Evolutionary conservation across 2,797 vertebrate genomes (phyloP), one percentile per base, ranked within the genome.

Genomic region (Xerus rutilus): DNA sequence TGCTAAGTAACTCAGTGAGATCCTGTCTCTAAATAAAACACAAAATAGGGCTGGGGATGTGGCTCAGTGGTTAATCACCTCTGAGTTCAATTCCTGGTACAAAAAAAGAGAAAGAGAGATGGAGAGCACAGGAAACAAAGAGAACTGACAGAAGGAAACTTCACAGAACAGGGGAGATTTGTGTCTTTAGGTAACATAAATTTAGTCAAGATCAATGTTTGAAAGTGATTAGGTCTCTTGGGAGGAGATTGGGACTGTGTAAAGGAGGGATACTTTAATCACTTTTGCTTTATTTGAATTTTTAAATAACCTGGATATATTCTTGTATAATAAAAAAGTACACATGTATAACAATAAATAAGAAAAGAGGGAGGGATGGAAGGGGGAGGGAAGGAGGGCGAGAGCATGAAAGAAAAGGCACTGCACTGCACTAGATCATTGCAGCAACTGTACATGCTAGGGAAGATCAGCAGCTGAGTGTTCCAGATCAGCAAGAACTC

Each of bases 151-250:
- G 52, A 76, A 54, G 49, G 43, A 74, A 77, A 67, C 7, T 4
- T 89, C 47, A 21, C 32, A 73, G 62, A 89, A 20, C n/a, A 85
- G 52, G 76, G 20, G n/a, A 67, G 62, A 92, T 85, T 25, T 28
- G 65, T 89, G 89, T 32, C 49, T 69, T 72, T 25, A 73, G 47
- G 77, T n/a, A 74, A 91, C 91, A 69, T 73, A 35, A 73, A 96
- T 93, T 88, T 85, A 82, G 59, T 74, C n/a, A 90, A 70, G 67
- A 92, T 35, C 69, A 79, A 74, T 69, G 30, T 82, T 12, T 94
- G 57, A 78, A 89, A 83, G 32, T 89, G 89, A 91, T 88, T 59
- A 90, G 86, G 18, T 91, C 47, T 93, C 69, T 54, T 54, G 67
- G 67, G 43, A 88, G 20, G 23, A 91, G n/a, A 69, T 0, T 28